Evolutionary conservation across 1,140 invertebrate species (phyloP), one percentile per base, ranked within the genome.

Genomic region (Planococcus citri): DNA sequence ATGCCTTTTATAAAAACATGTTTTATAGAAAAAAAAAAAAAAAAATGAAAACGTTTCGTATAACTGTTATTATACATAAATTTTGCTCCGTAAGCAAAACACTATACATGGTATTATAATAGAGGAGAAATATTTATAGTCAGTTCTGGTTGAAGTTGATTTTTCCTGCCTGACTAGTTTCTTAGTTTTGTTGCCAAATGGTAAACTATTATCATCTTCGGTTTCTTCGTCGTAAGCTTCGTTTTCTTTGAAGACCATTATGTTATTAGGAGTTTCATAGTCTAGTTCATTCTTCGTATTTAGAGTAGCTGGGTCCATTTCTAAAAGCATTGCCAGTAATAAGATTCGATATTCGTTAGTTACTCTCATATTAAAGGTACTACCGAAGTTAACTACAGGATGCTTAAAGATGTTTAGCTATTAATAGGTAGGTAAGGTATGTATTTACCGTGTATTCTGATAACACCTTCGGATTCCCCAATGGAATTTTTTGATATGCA

Each of bases 401-500:
- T n/a, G n/a, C 29, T 33, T 33, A 33, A 33, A 33, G 12, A 33
- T 33, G 12, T 12, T 6, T 33, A 12, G 3, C 29, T 33, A n/a
- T 33, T 33, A 33, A 33, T 33, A 33, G 29, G 29, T 33, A n/a
- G n/a, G n/a, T n/a, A n/a, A n/a, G 6, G 41, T 51, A 4, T 17
- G 10, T 24, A 64, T 17, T 86, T 80, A 95, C 92, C 90, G 76
- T 93, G 93, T 57, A 95, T 82, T 72, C 89, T 83, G 75, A 95
- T 93, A 72, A 86, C 88, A 60, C 90, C 90, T 76, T 92, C 89
- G 17, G 92, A 92, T 72, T 89, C 89, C 1, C 92, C 92, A 70
- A 95, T 88, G 33, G 88, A 90, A 80, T 95, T 96, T 78, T 93
- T 92, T 20, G 91, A 93, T 72, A 94, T 91, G 79, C 93, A 96